A percentile compares a stretch with the other conserved stretches of the same genome.
Conservation (phyloP, 2,888 invertebrate genomes). For the Rhogogaster chlorosoma region DNA sequence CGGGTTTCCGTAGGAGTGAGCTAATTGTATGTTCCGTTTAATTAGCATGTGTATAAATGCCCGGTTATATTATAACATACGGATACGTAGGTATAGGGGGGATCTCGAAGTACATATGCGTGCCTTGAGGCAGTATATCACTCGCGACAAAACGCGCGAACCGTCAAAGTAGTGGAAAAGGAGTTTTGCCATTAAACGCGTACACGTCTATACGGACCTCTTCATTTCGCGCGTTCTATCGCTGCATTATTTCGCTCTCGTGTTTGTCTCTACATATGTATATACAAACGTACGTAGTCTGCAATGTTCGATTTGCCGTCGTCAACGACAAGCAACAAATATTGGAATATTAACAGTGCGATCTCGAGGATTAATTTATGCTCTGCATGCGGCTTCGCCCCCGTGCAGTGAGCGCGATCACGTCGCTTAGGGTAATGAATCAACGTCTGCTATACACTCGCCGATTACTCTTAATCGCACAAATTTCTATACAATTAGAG, state of each 20-base stretch:
- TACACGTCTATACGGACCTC: neutral
- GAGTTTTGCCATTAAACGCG: conserved; percentile 42
- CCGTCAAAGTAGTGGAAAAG: conserved; percentile 49
- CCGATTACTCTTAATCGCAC: conserved; percentile 2
- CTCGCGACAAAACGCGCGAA: conserved; percentile 43
- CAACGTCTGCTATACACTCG: conserved; percentile 6
- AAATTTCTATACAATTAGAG: neutral
- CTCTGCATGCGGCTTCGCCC: conserved; percentile 42
- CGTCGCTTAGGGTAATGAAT: conserved; percentile 46
- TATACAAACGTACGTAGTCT: neutral
- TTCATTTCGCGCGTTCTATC: conserved; percentile 15
- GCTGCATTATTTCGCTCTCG: neutral
- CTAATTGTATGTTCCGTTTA: conserved; percentile 49
- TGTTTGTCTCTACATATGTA: neutral
- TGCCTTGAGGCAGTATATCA: conserved; percentile 45
- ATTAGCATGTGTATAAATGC: conserved; percentile 44
- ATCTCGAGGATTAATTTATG: conserved; percentile 30
- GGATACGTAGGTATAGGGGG: neutral
- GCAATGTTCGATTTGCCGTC: conserved; percentile 35
- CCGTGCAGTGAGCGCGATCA: conserved; percentile 47
- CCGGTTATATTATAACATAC: neutral
- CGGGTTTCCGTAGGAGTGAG: conserved; percentile 45
- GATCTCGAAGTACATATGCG: conserved; percentile 33
- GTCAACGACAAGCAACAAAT: conserved; percentile 44
- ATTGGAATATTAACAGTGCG: conserved; percentile 14